Evolutionary conservation across 2,113 vertebrate species (phyloP).

Genomic region (Eonycteris spelaea): DNA sequence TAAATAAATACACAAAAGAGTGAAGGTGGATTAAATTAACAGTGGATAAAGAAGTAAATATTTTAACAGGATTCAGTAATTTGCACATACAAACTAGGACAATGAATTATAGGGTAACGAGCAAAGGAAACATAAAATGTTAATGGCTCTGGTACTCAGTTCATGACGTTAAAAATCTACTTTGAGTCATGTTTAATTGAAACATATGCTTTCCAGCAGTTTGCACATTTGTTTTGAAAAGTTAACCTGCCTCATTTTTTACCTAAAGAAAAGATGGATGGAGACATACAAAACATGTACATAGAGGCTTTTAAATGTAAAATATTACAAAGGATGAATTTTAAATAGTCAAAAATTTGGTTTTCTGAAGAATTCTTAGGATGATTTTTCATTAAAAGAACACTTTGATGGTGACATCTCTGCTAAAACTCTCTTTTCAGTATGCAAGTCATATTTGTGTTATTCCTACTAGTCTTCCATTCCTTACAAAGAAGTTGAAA

Average conservation of each 20-base stretch:
- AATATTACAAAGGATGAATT: not conserved
- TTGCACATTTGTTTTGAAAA: conserved; percentile 29
- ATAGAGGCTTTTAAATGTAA: not conserved
- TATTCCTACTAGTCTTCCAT: not conserved
- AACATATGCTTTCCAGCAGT: conserved; percentile 38
- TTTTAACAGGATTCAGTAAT: conserved; percentile 21
- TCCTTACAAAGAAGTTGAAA: not conserved
- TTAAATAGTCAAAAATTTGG: not conserved
- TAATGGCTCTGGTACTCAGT: conserved; percentile 16
- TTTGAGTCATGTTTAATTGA: conserved; percentile 43
- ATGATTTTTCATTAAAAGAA: not conserved
- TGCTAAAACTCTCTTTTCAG: not conserved
- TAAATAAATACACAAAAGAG: not conserved
- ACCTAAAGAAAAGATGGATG: not conserved
- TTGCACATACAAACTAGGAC: not conserved
- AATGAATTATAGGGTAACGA: conserved; percentile 47
- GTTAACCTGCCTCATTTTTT: conserved; percentile 8
- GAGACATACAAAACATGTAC: not conserved
- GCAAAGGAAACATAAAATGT: conserved; percentile 33
- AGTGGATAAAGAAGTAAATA: not conserved
- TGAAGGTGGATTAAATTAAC: not conserved
- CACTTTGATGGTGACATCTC: not conserved
- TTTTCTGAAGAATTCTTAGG: conserved; percentile 7
- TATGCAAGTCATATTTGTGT: not conserved
- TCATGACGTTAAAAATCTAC: conserved; percentile 29